Evolutionary conservation across 2,113 vertebrate species (phyloP), one percentile per base, ranked within the genome.

Genomic region (Chinchilla lanigera): DNA sequence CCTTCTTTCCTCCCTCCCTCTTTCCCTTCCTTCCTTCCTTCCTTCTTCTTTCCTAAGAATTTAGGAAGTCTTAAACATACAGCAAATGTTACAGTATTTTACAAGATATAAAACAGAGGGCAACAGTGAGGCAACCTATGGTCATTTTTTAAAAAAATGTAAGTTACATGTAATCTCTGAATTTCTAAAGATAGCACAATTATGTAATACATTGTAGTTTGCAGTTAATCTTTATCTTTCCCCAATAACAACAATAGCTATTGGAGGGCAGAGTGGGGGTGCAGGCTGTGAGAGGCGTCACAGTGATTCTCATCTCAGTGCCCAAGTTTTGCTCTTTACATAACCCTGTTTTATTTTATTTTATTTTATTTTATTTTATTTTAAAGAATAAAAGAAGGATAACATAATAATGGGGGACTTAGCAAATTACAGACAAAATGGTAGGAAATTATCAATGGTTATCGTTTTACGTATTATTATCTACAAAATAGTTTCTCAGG

Each of bases 101-200:
- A 77, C 26, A 77, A 60, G 52, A 30, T 89, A 63, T 71, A 22
- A 33, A 75, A 30, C 56, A 63, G 81, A 58, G 56, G 50, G 69
- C 24, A 50, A 77, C 41, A 95, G 67, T 33, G 38, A 86, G 82
- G 44, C 56, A 63, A 92, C 24, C 52, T 83, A 71, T 38, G 73
- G 26, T 81, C 38, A 33, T 78, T 90, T 69, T 71, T 86, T 69
- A 67, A 82, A 94, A 96, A 26, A 5, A 56, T 58, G 47, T 89
- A 83, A 87, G 33, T 86, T 65, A n/a, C 19, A 24, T 75, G 58
- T 19, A 56, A 47, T 67, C 28, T 91, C 90, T 87, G 50, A 97
- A 89, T 89, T 96, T 95, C 90, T 30, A 85, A 94, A 85, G 61
- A 80, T 16, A 95, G 44, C 35, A n/a, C 28, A 38, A 16, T 58